These are phyloP conservation scores for Achroia grisella DNA, from an alignment of 1,140 invertebrate species.

Conservation along the genomic window DNA sequence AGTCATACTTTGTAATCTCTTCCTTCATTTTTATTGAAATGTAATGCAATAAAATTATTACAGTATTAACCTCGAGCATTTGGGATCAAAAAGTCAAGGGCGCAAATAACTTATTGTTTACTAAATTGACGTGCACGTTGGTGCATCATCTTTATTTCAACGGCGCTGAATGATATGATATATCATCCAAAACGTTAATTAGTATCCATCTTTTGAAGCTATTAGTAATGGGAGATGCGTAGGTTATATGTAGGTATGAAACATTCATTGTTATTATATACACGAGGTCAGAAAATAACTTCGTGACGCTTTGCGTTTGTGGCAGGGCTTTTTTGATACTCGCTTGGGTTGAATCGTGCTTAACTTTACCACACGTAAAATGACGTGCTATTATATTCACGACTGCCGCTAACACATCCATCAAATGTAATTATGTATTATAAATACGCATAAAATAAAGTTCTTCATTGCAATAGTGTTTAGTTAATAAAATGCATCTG, in stretches of 20 bases:
- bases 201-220: too few species aligned
- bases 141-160: constrained; percentile 21
- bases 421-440: constrained; percentile 14
- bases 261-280: not conserved
- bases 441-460: too few species aligned
- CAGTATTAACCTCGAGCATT: constrained; percentile 29
- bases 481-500: too few species aligned
- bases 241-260: not conserved
- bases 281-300: constrained; percentile 11
- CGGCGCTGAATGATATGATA: constrained; percentile 19
- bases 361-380: constrained; percentile 12
- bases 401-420: constrained; percentile 12
- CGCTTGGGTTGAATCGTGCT: constrained; percentile 10
- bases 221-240: too few species aligned
- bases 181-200: not conserved
- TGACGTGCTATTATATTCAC: constrained; percentile 18
- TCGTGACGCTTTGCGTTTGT: constrained; percentile 8
- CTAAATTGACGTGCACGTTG: constrained; percentile 18
- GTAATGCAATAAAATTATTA: constrained; percentile 26
- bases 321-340: too few species aligned
- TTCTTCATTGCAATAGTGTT: too few species aligned
- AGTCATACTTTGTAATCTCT: constrained; percentile 10
- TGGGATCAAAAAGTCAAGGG: constrained; percentile 50
- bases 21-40: constrained; percentile 23
- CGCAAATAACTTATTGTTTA: constrained; percentile 44